Evolutionary conservation across 2,888 invertebrate genomes (phyloP).

Genomic region (Heliconius ethilla): DNA sequence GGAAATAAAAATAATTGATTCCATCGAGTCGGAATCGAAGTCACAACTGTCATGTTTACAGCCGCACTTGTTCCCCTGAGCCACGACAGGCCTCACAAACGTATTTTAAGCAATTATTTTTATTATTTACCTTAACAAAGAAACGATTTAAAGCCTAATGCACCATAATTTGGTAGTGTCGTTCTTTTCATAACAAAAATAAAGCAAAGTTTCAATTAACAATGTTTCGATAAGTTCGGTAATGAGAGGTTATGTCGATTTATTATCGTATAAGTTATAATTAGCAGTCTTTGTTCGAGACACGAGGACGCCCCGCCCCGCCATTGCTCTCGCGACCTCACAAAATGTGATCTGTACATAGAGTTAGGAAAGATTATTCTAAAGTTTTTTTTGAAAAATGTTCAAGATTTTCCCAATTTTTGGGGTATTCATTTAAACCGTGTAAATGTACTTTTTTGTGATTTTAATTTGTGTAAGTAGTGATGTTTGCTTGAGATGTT

Average conservation of each 20-base stretch:
- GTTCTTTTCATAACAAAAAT: constrained; percentile 51
- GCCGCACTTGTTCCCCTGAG: no score
- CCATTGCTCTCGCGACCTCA: constrained; percentile 56
- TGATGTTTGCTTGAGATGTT: no score
- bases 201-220: constrained; percentile 77
- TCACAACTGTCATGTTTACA: no score
- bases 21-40: no score
- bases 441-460: no score
- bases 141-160: constrained; percentile 13
- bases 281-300: constrained; percentile 76
- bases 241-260: constrained; percentile 77
- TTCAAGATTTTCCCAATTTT: background rate
- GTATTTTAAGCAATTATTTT: no score
- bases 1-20: no score
- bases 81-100: no score
- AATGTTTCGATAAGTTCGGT: constrained; percentile 73
- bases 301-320: constrained; percentile 52
- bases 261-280: constrained; percentile 75
- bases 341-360: constrained; percentile 53
- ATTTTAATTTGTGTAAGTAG: no score
- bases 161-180: constrained; percentile 19
- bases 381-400: background rate
- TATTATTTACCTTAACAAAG: constrained; percentile 1
- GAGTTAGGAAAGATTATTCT: constrained; percentile 44
- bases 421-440: no score